Percentiles rank a stretch among this genome's conserved stretches.
Conservation (phyloP, 2,888 invertebrate genomes). For the Tipula confusa region DNA sequence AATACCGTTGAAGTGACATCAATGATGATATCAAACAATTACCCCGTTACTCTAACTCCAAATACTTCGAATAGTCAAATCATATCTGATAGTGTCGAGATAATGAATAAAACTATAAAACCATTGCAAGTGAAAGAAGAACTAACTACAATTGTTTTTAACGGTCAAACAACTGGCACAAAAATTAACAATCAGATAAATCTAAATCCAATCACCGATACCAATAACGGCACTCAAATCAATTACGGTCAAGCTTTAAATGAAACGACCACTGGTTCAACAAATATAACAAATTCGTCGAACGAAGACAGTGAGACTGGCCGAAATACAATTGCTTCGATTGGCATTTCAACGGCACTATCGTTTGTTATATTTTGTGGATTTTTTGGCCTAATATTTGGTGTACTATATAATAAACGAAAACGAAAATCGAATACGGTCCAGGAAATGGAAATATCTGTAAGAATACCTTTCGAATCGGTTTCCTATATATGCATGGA, state of each 20-base stretch:
- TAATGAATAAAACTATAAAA: neutral
- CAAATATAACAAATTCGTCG: neutral
- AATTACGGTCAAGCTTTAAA: too few relatives aligned
- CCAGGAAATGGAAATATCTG: neutral
- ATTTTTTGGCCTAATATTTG: conserved; percentile 4
- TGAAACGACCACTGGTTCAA: neutral
- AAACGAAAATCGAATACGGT: neutral
- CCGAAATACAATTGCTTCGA: neutral
- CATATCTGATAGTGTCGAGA: neutral
- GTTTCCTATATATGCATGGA: too few relatives aligned
- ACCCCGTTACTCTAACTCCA: neutral
- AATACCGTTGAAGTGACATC: neutral
- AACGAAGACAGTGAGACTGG: too few relatives aligned
- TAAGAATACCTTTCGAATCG: too few relatives aligned
- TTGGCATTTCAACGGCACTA: neutral
- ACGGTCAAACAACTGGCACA: neutral
- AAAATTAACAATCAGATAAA: too few relatives aligned
- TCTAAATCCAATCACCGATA: neutral
- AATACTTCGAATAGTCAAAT: neutral
- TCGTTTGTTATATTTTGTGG: neutral
- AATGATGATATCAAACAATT: neutral
- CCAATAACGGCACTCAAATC: too few relatives aligned
- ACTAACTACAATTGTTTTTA: neutral
- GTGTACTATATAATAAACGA: conserved; percentile 1
- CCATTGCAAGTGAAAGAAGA: neutral